Evolutionary conservation across 2,888 invertebrate genomes (phyloP), one percentile per base, ranked within the genome.

Genomic region (Thyatira batis): DNA sequence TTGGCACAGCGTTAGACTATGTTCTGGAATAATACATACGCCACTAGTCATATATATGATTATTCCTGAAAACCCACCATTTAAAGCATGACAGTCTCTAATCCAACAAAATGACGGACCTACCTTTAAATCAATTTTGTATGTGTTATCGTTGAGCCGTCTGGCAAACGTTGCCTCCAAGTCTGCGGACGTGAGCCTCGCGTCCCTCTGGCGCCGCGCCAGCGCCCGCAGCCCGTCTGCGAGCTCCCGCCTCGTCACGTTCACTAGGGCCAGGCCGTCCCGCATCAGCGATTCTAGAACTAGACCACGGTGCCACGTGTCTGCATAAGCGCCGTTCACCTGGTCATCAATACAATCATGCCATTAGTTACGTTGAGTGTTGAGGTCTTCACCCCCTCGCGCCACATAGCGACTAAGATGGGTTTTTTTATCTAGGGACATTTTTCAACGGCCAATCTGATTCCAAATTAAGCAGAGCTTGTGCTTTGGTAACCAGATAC

Each of bases 301-400:
- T 50, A 92, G 75, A 0, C 93, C 89, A 10, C 92, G 88, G 52
- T 93, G 92, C 93, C 94, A 93, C 52, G 94, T 89, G 67, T 95
- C 94, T 39, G 93, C 91, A 72, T 94, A 94, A 71, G 94, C 93
- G 60, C 94, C 94, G 67, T 93, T 93, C 39, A 94, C 93, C 94
- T 95, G 67, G 3, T 63, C n/a, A n/a, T n/a, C n/a, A n/a, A 54
- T 30, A 8, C 2, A 2, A n/a, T 45, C 17, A n/a, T 23, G 21
- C 10, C 13, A 45, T 21, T n/a, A 33, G 11, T n/a, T 11, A n/a
- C 30, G 13, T 33, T 33, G n/a, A 3, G 30, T 11, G n/a, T n/a
- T n/a, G n/a, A n/a, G n/a, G n/a, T n/a, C n/a, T n/a, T n/a, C n/a
- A n/a, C n/a, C n/a, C n/a, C n/a, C n/a, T n/a, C n/a, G n/a, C n/a